Percentiles rank a stretch among this genome's conserved stretches.
Conservation (phyloP, 2,113 vertebrate species). For the Coturnix japonica region DNA sequence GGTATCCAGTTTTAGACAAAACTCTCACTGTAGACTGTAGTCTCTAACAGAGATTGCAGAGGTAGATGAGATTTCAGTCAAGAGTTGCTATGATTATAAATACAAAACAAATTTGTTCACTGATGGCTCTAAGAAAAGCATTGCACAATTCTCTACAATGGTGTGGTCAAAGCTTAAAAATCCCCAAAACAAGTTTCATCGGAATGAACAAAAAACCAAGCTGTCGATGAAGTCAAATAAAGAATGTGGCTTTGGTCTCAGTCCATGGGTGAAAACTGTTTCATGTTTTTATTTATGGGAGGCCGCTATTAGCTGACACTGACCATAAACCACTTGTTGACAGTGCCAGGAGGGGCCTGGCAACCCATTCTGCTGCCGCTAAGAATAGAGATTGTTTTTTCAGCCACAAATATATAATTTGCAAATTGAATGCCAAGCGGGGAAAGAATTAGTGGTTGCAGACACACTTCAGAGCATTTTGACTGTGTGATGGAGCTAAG, state of each 20-base stretch:
- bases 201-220: background rate
- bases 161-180: conserved; percentile 15
- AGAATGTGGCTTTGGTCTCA: conserved; percentile 44
- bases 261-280: conserved; percentile 10
- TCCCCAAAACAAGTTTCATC: conserved; percentile 11
- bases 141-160: conserved; percentile 43
- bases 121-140: conserved; percentile 24
- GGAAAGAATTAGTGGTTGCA: conserved; percentile 36
- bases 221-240: conserved; percentile 50
- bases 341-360: conserved; percentile 55
- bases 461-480: background rate
- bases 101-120: conserved; percentile 23
- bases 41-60: background rate
- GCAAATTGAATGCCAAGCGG: conserved; percentile 37
- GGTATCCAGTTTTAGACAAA: background rate
- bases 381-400: conserved; percentile 62
- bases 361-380: background rate
- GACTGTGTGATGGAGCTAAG: background rate
- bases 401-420: conserved; percentile 44
- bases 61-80: background rate
- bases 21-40: background rate
- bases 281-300: conserved; percentile 58
- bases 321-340: conserved; percentile 62
- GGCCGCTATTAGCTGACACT: conserved; percentile 55
- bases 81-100: conserved; percentile 48